Evolutionary conservation across 2,888 invertebrate species (phyloP).

Genomic region (Protula sp.): DNA sequence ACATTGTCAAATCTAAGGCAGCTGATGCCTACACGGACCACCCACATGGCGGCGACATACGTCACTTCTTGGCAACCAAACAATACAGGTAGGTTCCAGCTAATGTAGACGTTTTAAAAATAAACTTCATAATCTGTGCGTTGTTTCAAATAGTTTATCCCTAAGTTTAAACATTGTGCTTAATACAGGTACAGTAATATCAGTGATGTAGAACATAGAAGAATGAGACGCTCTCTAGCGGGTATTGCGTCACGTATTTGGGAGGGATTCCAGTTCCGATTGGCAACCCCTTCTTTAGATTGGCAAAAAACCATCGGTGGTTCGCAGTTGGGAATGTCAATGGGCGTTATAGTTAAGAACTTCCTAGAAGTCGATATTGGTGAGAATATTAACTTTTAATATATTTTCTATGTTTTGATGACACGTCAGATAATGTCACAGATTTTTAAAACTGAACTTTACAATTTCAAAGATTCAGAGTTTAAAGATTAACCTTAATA

Average conservation of each 20-base stretch:
- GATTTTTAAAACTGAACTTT: too few relatives aligned
- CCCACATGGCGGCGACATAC: background rate
- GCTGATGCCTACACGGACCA: background rate
- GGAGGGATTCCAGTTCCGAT: conserved; percentile 1
- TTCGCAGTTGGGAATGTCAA: background rate
- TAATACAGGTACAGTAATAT: background rate
- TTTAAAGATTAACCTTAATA: too few relatives aligned
- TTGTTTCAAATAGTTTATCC: too few relatives aligned
- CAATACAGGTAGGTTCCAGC: background rate
- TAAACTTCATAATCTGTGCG: too few relatives aligned
- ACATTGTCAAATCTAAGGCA: background rate
- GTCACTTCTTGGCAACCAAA: background rate
- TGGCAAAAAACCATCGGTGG: conserved; percentile 1
- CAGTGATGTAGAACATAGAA: background rate
- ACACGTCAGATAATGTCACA: too few relatives aligned
- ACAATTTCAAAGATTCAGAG: too few relatives aligned
- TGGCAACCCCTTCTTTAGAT: background rate
- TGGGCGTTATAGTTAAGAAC: conserved; percentile 3
- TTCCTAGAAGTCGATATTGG: conserved; percentile 2
- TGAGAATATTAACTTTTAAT: too few relatives aligned
- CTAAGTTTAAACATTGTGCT: too few relatives aligned
- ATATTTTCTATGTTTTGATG: too few relatives aligned
- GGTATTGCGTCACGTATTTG: background rate
- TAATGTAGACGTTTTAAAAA: too few relatives aligned
- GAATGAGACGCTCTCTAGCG: conserved; percentile 1